phyloP scores from a whole-genome alignment of 2,888 invertebrate species.

The Dromius quadrimaculatus region DNA sequence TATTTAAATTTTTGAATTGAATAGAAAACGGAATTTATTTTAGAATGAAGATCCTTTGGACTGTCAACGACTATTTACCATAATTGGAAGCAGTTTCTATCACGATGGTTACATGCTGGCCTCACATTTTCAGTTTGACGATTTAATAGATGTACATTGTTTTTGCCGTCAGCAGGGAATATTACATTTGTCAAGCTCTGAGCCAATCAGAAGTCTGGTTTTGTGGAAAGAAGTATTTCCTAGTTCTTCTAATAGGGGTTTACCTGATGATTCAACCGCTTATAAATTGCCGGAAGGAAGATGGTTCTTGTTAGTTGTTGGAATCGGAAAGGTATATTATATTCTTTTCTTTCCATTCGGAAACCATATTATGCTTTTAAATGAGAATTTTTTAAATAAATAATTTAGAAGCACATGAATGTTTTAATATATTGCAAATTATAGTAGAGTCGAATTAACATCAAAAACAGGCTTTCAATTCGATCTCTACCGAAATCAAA shows the following conservation, averaged over 20 bases:
- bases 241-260: slow-evolving; percentile 64
- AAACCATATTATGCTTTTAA: too few relatives aligned
- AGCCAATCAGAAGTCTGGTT: slow-evolving; percentile 78
- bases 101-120: slow-evolving; percentile 79
- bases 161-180: slow-evolving; percentile 82
- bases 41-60: slow-evolving; percentile 83
- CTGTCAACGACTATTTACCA: slow-evolving; percentile 76
- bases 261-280: slow-evolving; percentile 56
- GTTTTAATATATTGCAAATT: too few relatives aligned
- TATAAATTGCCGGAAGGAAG: slow-evolving; percentile 72
- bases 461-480: too few relatives aligned
- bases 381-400: too few relatives aligned
- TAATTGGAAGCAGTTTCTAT: slow-evolving; percentile 69
- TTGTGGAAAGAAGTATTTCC: slow-evolving; percentile 84
- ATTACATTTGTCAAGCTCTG: slow-evolving; percentile 75
- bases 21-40: too few relatives aligned
- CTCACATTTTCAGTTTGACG: slow-evolving; percentile 81
- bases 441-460: too few relatives aligned
- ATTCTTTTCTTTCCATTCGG: too few relatives aligned
- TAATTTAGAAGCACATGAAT: too few relatives aligned
- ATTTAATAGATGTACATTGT: slow-evolving; percentile 80
- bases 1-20: too few relatives aligned
- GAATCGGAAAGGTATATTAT: slow-evolving; percentile 75
- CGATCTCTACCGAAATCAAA: too few relatives aligned
- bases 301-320: slow-evolving; percentile 81